phyloP scores from a whole-genome alignment of 2,113 vertebrate genomes.

The Eretmochelys imbricata region DNA sequence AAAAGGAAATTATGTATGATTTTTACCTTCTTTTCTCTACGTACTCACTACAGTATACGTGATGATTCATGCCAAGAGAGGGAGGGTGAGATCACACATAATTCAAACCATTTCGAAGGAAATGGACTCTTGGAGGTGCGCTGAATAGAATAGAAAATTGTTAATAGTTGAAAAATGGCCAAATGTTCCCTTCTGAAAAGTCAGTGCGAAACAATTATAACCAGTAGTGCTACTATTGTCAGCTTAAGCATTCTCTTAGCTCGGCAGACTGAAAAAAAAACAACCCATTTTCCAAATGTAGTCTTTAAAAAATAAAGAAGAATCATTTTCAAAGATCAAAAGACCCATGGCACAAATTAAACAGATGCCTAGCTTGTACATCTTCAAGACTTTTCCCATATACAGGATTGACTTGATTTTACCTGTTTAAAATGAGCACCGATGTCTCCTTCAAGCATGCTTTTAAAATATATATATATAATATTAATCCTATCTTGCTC shows the following conservation, averaged over 20 bases:
- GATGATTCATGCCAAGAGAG: rapidly evolving
- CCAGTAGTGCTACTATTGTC: rapidly evolving
- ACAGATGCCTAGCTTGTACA: rapidly evolving
- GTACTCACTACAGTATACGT: rapidly evolving
- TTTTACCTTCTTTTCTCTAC: neutral
- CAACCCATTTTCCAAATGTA: neutral
- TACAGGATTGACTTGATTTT: rapidly evolving
- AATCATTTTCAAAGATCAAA: neutral
- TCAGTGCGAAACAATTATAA: rapidly evolving
- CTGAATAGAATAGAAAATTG: neutral
- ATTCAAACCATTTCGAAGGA: neutral
- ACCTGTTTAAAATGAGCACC: rapidly evolving
- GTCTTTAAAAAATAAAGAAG: neutral
- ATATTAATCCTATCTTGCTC: rapidly evolving
- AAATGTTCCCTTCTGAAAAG: neutral
- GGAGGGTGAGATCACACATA: rapidly evolving
- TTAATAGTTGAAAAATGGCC: neutral
- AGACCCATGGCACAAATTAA: neutral
- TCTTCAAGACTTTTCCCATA: neutral
- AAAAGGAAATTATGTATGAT: rapidly evolving
- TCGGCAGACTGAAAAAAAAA: rapidly evolving
- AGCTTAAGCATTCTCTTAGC: neutral
- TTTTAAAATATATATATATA: rapidly evolving
- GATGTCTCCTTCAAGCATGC: neutral
- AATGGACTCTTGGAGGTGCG: neutral